Base-by-base conservation (phyloP, 1,140 invertebrate species). In the Sycobia sp. region DNA sequence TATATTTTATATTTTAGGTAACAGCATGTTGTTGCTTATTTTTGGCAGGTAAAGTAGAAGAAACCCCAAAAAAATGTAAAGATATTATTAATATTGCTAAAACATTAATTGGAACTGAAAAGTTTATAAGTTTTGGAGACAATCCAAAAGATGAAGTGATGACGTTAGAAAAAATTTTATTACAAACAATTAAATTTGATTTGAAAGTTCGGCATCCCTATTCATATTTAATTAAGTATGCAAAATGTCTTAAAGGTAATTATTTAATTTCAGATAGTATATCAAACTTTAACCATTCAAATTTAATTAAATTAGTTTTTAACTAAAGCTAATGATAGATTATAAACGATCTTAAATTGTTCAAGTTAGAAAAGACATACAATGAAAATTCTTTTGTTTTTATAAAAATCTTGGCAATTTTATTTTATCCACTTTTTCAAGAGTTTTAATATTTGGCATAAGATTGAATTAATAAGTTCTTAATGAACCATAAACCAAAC, bases 101-200 rank as follows among this genome's bases (percentile, higher is more conserved):
- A 71, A 84, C 84, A 49, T 83, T 95, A 47, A 83, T 98, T 4
- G 88, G 88, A 23, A 89, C 93, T 66, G 82, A 88, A 56, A 94
- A 96, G 73, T 95, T 94, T 76, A 81, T 84, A 29, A 90, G 90
- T 46, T 98, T 98, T 84, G 95, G 95, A 29, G 90, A 93, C 50
- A 95, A 98, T 85, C 95, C 86, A 29, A 96, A 94, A 75, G 95
- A 98, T 80, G 93, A 98, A 84, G 90, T 98, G 1, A 97, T 99
- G 91, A 96, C 94, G 0, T 76, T 98, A 65, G 97, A 99, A 82
- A 87, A 95, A 69, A 97, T 99, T 72, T 79, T 99, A 32, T 83
- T 99, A 50, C 95, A 98, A 82, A 98, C 96, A 2, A 97, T 99
- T 47, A 98, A 98, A 76, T 99, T 99, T 85, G 97, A 99, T 82